Conservation (phyloP, 2,888 invertebrate species). For the Operophtera brumata region DNA sequence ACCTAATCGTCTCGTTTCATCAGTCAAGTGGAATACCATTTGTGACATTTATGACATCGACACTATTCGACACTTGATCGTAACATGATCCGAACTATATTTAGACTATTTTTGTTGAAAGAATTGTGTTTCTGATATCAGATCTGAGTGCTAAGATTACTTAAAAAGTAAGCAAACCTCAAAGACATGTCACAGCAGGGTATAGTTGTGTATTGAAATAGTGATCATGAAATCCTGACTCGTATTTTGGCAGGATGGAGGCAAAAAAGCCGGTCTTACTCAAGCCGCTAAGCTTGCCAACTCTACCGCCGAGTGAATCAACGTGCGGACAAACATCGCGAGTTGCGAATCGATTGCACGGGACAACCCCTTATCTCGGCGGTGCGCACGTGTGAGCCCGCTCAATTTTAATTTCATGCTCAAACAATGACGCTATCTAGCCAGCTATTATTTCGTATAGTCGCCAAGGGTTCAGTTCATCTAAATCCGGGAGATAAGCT, state of each 20-base stretch:
- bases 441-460: constrained; percentile 78
- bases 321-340: constrained; percentile 59
- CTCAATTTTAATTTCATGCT: constrained; percentile 81
- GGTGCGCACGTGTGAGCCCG: constrained; percentile 79
- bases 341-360: constrained; percentile 67
- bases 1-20: no score
- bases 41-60: no score
- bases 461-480: constrained; percentile 75
- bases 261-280: constrained; percentile 2
- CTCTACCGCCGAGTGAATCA: constrained; percentile 62
- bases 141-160: no score
- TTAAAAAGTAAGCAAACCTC: no score
- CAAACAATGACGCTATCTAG: constrained; percentile 80
- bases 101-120: no score
- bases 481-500: constrained; percentile 77
- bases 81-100: no score
- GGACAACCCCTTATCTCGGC: constrained; percentile 74
- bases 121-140: background rate
- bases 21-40: no score
- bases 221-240: no score
- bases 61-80: no score
- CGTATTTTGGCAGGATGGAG: no score
- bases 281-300: background rate
- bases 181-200: no score
- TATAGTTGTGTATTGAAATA: no score